phyloP scores from a whole-genome alignment of 1,140 invertebrate genomes.

The Drosophila truncata region DNA sequence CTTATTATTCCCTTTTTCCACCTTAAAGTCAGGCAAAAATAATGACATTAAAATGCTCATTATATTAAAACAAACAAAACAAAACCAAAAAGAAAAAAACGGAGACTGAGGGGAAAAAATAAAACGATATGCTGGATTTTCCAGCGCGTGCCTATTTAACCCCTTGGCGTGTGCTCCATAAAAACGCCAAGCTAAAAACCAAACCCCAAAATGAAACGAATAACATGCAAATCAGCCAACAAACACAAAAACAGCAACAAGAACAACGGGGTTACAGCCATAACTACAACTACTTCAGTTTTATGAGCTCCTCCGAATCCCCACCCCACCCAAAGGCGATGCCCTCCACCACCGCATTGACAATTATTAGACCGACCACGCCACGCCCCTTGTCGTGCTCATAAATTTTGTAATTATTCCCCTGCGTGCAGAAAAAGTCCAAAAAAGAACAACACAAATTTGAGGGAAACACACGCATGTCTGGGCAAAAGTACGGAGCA shows the following conservation, averaged over 20 bases:
- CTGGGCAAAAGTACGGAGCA: conserved; percentile 27
- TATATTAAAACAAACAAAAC: conserved; percentile 57
- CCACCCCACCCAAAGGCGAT: neutral
- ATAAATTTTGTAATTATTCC: conserved; percentile 83
- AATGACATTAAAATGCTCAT: conserved; percentile 78
- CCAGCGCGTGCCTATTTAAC: conserved; percentile 73
- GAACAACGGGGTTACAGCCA: conserved; percentile 38
- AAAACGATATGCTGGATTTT: conserved; percentile 50
- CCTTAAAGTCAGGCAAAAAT: conserved; percentile 51
- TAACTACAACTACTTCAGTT: conserved; percentile 78
- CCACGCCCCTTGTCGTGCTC: conserved; percentile 80
- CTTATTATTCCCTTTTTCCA: conserved; percentile 9
- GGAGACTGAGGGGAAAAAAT: neutral
- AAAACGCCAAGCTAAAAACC: conserved; percentile 35
- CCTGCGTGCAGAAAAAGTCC: conserved; percentile 69
- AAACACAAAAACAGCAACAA: conserved; percentile 27
- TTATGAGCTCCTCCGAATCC: conserved; percentile 65
- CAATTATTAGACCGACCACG: conserved; percentile 70
- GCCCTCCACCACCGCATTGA: conserved; percentile 52
- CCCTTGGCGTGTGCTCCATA: conserved; percentile 70
- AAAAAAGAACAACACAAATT: conserved; percentile 45
- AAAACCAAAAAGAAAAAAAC: neutral
- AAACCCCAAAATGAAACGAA: conserved; percentile 59
- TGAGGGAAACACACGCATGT: conserved; percentile 64
- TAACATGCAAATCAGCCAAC: conserved; percentile 58